Conservation (phyloP, 2,113 vertebrate genomes). For the Pterocles orientalis region DNA sequence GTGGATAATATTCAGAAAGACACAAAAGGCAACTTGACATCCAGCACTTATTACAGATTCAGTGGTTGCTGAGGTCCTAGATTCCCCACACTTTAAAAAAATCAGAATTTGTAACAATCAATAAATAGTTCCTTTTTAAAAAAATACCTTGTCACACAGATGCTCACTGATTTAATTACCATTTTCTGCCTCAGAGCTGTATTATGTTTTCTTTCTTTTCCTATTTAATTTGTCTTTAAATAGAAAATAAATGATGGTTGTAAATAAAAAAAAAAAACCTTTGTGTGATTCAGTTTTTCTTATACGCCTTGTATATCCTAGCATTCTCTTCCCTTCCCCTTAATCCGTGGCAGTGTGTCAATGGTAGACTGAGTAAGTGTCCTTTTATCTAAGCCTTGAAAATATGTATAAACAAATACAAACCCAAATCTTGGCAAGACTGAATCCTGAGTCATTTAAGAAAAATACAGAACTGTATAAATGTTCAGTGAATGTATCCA, state of each 20-base stretch:
- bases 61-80: neutral
- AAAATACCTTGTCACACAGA: neutral
- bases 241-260: neutral
- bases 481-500: neutral
- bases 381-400: neutral
- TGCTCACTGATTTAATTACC: slow-evolving; percentile 47
- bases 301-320: neutral
- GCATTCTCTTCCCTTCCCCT: neutral
- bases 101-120: neutral
- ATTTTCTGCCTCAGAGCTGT: slow-evolving; percentile 58
- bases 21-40: neutral
- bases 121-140: neutral
- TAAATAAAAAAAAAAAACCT: neutral
- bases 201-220: slow-evolving; percentile 44
- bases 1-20: neutral
- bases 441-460: neutral
- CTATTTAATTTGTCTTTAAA: slow-evolving; percentile 41
- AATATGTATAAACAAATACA: neutral
- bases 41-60: accelerated
- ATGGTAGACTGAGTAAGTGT: neutral
- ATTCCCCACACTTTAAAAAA: neutral
- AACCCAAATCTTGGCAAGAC: neutral
- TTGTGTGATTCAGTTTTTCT: neutral
- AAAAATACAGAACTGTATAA: neutral
- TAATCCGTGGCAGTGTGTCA: neutral